Evolutionary conservation across 2,888 invertebrate genomes (phyloP), one percentile per base, ranked within the genome.

Genomic region (Drosophila buzzatii): DNA sequence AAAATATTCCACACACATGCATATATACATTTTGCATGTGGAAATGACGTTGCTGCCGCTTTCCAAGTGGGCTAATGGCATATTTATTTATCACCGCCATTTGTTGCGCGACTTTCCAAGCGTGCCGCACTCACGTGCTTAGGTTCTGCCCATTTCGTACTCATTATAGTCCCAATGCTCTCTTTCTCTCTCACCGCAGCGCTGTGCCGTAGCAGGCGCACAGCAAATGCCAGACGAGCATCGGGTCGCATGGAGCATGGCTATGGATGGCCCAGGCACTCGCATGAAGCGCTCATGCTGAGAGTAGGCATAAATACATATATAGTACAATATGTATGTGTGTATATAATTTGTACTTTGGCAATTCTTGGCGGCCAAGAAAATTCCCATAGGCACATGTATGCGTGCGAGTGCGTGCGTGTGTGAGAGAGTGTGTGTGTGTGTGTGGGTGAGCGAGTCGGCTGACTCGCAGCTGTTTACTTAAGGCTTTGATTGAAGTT

Each of bases 51-150:
- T 44, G 66, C 52, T 49, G 70, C 62, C 70, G 73, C 73, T 70
- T 65, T 64, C 45, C 27, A 81, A 81, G 79, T 81, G 55, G 84
- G 80, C 80, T 86, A 86, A 81, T 85, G 82, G 79, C 82, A 82
- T 75, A 85, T 81, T 81, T 87, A 87, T 87, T 85, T 87, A 85
- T 81, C 81, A 74, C 75, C 63, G 64, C 79, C 79, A 85, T 85
- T 87, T 75, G 70, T 44, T 18, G 70, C 63, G 51, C 63, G 51
- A 70, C 76, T 76, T 76, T 70, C 68, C 59, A 65, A 65, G 70
- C 61, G 60, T 61, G 63, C 63, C 67, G 76, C 63, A 76, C 60
- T 68, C 71, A 60, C 74, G 61, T 74, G 74, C 66, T 64, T 47
- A 56, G 63, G 63, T 49, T 65, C 68, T 57, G 60, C 33, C 60